Base-by-base conservation (phyloP, 1,140 invertebrate species). In the Cotesia vestalis region DNA sequence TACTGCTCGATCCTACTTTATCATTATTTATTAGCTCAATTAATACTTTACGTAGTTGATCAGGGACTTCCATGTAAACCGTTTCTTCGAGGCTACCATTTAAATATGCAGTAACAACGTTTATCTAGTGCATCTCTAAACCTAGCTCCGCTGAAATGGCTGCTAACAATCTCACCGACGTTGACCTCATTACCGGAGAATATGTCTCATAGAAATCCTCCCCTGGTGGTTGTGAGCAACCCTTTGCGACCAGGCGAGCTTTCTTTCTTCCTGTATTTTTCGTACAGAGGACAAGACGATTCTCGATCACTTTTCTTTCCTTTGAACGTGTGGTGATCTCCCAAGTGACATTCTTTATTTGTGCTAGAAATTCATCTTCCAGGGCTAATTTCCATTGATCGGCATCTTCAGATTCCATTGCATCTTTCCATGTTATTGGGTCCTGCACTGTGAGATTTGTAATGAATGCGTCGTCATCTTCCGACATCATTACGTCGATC, bases 201-300 rank as follows among this genome's bases (percentile, higher is more conserved):
- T 51, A 70, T 46, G 69, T 69, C 11, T 69, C 68, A 38, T 17
- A 36, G 20, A 69, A 69, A 62, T 69, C 68, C 20, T 60, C 38
- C 12, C 57, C 68, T 17, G 35, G 68, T 6, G 52, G 60, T 55
- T 73, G 68, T 52, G 36, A 64, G 35, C 60, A 81, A 14, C 78
- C 76, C 53, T 73, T 76, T 51, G 73, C 79, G 46, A 83, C 77
- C 55, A 82, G 78, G n/a, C 80, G 53, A 34, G 82, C 82, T 62
- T 84, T 78, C 77, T 70, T 64, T n/a, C 63, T 8, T 34, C 66
- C 64, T 69, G 53, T 14, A 36, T 61, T 36, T 79, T 83, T 62
- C 14, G 69, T 75, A 38, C 69, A 53, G 40, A 80, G 80, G 8
- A 83, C 76, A 73, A 76, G 77, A 63, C 77, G 74, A 52, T 38